Evolutionary conservation across 2,888 invertebrate species (phyloP).

Genomic region (Pollenia labialis): DNA sequence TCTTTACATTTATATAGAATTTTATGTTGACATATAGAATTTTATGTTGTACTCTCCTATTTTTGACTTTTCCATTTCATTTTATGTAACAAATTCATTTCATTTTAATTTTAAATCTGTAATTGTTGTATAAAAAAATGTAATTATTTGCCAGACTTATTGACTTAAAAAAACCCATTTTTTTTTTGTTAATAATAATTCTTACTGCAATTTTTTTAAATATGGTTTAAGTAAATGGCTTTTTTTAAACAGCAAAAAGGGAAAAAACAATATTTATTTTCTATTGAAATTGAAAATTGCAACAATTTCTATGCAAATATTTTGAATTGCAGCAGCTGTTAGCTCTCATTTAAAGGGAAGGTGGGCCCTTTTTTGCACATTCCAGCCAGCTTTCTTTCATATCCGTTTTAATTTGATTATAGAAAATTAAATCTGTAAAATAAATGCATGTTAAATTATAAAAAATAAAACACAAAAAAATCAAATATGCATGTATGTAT

Average conservation of each 20-base stretch:
- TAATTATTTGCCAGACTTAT: constrained; percentile 60
- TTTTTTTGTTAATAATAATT: constrained; percentile 3
- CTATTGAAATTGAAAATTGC: constrained; percentile 47
- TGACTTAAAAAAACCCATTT: constrained; percentile 42
- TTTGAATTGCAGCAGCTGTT: constrained; percentile 56
- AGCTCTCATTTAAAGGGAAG: background rate
- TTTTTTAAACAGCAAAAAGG: background rate
- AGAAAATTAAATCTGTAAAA: constrained; percentile 66
- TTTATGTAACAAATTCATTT: background rate
- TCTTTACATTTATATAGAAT: no score
- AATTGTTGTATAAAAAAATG: constrained; percentile 37
- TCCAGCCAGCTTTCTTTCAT: background rate
- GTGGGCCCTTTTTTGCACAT: background rate
- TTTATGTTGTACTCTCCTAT: no score
- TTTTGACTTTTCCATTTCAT: background rate
- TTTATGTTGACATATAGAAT: no score
- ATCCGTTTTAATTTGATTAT: constrained; percentile 63
- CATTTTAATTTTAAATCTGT: background rate
- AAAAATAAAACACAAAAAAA: constrained; percentile 49
- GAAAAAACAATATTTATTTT: constrained; percentile 30
- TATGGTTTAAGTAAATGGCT: constrained; percentile 40
- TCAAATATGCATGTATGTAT: background rate
- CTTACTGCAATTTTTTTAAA: constrained; percentile 36
- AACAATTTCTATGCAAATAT: constrained; percentile 29
- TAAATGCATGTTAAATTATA: constrained; percentile 47